These are phyloP conservation scores for Melinopterus prodromus DNA, from an alignment of 2,888 invertebrate species.

Conservation along the genomic window DNA sequence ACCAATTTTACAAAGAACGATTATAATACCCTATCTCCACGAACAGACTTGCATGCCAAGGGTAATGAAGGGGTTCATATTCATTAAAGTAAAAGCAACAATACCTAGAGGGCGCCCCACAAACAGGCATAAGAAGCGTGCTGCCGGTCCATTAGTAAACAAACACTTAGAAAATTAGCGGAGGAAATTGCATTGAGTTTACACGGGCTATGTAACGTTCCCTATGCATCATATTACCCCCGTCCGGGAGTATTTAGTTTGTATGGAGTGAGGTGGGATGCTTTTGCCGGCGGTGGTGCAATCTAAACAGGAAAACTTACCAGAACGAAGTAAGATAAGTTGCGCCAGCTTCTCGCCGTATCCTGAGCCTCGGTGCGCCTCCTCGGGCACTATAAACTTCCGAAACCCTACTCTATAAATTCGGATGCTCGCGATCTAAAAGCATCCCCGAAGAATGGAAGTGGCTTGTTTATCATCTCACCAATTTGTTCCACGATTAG, in stretches of 20 bases:
- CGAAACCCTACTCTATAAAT: neutral
- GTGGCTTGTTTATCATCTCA: neutral
- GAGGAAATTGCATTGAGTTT: constrained; percentile 17
- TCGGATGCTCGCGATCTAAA: neutral
- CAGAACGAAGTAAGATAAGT: neutral
- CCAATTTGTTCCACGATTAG: neutral
- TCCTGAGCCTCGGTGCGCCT: neutral
- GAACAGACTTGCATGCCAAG: constrained; percentile 10
- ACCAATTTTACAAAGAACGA: constrained; percentile 12
- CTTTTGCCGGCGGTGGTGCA: neutral
- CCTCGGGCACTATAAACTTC: neutral
- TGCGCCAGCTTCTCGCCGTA: neutral
- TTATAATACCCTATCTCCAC: constrained; percentile 5
- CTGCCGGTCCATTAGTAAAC: constrained; percentile 22
- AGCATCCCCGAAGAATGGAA: neutral
- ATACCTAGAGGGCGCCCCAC: neutral
- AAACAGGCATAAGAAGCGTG: neutral
- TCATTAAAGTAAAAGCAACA: constrained; percentile 24
- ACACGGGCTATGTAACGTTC: neutral
- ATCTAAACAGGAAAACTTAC: constrained; percentile 4
- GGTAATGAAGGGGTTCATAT: constrained; percentile 8
- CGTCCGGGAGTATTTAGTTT: neutral
- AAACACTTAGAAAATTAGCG: constrained; percentile 24
- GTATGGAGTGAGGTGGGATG: neutral
- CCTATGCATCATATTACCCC: neutral